Conservation (phyloP, 2,888 invertebrate species). For the Apodemia hepburni region DNA sequence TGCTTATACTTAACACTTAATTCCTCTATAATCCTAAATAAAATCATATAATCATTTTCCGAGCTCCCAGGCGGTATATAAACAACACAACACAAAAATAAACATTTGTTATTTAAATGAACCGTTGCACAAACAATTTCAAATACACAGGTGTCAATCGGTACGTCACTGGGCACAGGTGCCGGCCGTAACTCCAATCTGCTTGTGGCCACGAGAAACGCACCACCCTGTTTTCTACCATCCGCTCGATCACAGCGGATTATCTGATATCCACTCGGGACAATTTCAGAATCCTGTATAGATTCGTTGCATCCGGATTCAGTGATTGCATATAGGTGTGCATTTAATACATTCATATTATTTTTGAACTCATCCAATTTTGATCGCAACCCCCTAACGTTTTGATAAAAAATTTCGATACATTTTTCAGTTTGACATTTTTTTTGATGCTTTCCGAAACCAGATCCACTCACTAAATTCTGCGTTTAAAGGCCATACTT, state of each 20-base stretch:
- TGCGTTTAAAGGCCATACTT: constrained; percentile 31
- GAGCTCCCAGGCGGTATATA: constrained; percentile 31
- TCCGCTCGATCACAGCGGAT: constrained; percentile 29
- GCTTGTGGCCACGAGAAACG: constrained; percentile 23
- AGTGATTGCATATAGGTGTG: constrained; percentile 34
- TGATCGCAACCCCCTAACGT: constrained; percentile 24
- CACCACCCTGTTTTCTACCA: constrained; percentile 28
- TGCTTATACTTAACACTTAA: constrained; percentile 21
- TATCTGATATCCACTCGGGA: constrained; percentile 26
- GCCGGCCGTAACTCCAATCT: constrained; percentile 25
- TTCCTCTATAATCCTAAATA: constrained; percentile 30
- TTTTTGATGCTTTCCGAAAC: constrained; percentile 31
- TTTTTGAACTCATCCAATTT: constrained; percentile 22
- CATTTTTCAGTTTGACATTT: constrained; percentile 8
- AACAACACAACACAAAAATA: constrained; percentile 31
- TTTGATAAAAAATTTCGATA: constrained; percentile 23
- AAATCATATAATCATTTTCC: constrained; percentile 28
- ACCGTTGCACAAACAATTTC: constrained; percentile 29
- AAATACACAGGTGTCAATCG: constrained; percentile 26
- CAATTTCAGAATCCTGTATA: constrained; percentile 29
- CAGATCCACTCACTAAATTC: constrained; percentile 35
- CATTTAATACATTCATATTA: constrained; percentile 18
- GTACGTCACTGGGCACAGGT: constrained; percentile 7
- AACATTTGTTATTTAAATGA: constrained; percentile 18
- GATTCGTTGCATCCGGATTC: constrained; percentile 32